phyloP scores from a whole-genome alignment of 1,140 invertebrate genomes.

The Stenopsyche tienmushanensis region DNA sequence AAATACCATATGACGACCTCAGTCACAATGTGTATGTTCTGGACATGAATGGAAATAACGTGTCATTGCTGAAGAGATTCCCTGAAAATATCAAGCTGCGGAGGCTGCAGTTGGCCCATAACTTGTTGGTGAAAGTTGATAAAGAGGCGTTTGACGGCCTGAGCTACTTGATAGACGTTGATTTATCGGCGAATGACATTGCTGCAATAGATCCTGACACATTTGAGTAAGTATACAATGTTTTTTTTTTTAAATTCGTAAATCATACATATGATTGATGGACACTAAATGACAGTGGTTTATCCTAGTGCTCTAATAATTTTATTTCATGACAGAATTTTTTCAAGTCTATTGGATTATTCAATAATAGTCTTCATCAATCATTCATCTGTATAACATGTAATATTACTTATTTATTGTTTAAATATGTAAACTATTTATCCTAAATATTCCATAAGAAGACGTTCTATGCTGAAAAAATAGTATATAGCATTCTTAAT shows the following conservation, averaged over 20 bases:
- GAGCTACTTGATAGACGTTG: conserved; percentile 67
- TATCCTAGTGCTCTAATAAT: no score
- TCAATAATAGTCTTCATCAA: no score
- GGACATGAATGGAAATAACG: conserved; percentile 70
- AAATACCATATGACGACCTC: conserved; percentile 65
- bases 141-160: conserved; percentile 63
- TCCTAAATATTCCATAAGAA: no score
- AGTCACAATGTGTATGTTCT: conserved; percentile 70
- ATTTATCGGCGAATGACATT: conserved; percentile 68
- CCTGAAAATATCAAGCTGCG: conserved; percentile 67
- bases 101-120: conserved; percentile 69
- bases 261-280: no score
- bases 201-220: conserved; percentile 63
- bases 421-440: no score
- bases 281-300: no score
- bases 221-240: conserved; percentile 64
- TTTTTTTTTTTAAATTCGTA: no score
- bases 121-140: conserved; percentile 60
- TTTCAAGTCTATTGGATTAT: no score
- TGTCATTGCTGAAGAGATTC: conserved; percentile 61
- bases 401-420: no score
- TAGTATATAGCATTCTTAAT: no score
- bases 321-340: conserved; percentile 4
- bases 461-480: no score
- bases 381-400: no score